A percentile compares a stretch with the other conserved stretches of the same genome.
phyloP scores from a whole-genome alignment of 2,888 invertebrate genomes.

The Rhaphigaster nebulosa region DNA sequence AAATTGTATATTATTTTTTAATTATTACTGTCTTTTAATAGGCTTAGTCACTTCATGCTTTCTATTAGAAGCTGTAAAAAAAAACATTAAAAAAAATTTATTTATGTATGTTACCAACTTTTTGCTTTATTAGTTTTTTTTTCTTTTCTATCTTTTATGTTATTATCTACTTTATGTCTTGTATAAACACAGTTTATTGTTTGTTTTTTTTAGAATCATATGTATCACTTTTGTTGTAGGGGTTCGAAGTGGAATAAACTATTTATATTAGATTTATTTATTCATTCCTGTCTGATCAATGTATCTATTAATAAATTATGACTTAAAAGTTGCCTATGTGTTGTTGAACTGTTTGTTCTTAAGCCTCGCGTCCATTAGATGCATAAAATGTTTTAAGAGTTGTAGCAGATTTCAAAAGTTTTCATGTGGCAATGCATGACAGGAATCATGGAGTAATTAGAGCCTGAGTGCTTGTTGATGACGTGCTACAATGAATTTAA shows the following conservation, averaged over 20 bases:
- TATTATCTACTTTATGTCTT: constrained; percentile 27
- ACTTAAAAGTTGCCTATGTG: background rate
- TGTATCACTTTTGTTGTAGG: constrained; percentile 38
- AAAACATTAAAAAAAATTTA: background rate
- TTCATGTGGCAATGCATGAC: background rate
- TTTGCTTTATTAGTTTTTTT: background rate
- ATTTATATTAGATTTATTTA: constrained; percentile 45
- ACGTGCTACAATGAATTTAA: no score
- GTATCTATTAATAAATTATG: constrained; percentile 21
- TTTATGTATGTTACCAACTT: constrained; percentile 38
- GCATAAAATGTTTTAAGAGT: background rate
- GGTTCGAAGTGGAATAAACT: constrained; percentile 27
- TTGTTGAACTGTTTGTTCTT: background rate
- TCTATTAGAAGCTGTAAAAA: constrained; percentile 44
- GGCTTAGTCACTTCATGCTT: constrained; percentile 42
- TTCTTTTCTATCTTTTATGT: constrained; percentile 7
- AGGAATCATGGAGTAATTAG: background rate
- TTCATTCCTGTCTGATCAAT: constrained; percentile 11
- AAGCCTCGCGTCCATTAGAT: background rate
- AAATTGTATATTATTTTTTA: constrained; percentile 12
- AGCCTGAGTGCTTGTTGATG: no score
- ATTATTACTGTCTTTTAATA: constrained; percentile 22
- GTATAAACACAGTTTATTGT: constrained; percentile 43
- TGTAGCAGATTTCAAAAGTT: background rate
- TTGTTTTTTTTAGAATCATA: background rate